phyloP scores from a whole-genome alignment of 2,888 invertebrate species.

The Drosophila barbarae region DNA sequence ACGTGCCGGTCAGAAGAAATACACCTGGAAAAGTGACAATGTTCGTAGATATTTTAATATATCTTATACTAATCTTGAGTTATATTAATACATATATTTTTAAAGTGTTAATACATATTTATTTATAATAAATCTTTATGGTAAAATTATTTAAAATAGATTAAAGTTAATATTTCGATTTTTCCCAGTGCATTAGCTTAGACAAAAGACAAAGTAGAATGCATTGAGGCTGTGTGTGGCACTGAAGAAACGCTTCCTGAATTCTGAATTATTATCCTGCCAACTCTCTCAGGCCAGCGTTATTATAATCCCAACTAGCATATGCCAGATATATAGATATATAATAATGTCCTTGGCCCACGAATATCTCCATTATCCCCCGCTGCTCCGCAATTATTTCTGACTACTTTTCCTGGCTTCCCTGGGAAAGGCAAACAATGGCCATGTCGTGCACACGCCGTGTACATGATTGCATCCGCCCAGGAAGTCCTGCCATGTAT shows the following conservation, averaged over 20 bases:
- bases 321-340: conserved; percentile 24
- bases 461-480: conserved; percentile 67
- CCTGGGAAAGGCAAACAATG: conserved; percentile 75
- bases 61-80: background rate
- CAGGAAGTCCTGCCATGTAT: conserved; percentile 62
- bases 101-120: background rate
- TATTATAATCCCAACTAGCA: conserved; percentile 16
- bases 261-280: conserved; percentile 28
- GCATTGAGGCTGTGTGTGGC: conserved; percentile 53
- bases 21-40: background rate
- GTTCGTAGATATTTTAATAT: background rate
- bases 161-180: background rate
- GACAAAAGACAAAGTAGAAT: conserved; percentile 56
- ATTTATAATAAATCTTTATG: background rate
- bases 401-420: conserved; percentile 27
- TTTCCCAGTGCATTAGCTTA: background rate
- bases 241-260: conserved; percentile 49
- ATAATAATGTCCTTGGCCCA: conserved; percentile 42
- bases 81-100: background rate
- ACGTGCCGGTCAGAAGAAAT: conserved; percentile 34
- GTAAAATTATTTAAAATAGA: background rate
- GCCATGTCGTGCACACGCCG: conserved; percentile 55
- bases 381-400: conserved; percentile 30
- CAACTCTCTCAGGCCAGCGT: background rate
- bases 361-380: conserved; percentile 44